Percentiles rank a stretch among this genome's conserved stretches.
Conservation (phyloP, 1,140 invertebrate species). For the Ips nitidus region DNA sequence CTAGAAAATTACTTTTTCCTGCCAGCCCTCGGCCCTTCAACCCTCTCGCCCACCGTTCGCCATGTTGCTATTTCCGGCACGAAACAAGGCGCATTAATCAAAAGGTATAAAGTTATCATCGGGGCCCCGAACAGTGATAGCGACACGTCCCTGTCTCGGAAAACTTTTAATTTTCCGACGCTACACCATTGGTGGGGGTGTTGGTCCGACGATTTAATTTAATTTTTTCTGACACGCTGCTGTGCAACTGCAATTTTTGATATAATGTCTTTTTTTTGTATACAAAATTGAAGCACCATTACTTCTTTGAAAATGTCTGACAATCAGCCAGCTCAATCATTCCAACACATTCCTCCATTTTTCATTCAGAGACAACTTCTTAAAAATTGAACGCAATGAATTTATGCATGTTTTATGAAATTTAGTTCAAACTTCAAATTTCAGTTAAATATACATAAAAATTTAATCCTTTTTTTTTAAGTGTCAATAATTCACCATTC, state of each 20-base stretch:
- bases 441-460: no score
- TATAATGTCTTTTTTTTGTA: not conserved
- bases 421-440: no score
- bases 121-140: not conserved
- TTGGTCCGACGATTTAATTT: not conserved
- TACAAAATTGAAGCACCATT: no score
- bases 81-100: constrained; percentile 1
- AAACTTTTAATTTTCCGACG: constrained; percentile 1
- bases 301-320: no score
- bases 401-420: no score
- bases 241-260: not conserved
- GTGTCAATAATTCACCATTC: no score
- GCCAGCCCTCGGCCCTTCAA: not conserved
- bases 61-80: not conserved
- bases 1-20: constrained; percentile 1
- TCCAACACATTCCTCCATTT: no score
- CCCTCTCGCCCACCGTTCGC: no score
- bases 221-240: not conserved
- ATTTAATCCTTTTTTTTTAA: no score
- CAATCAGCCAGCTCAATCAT: no score
- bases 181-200: not conserved
- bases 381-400: no score
- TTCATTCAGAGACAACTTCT: no score
- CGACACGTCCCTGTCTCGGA: not conserved
- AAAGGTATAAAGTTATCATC: constrained; percentile 2